A percentile compares a stretch with the other conserved stretches of the same genome.
These are phyloP conservation scores for Andrena dorsata DNA, from an alignment of 2,888 invertebrate species.

Conservation along the genomic window DNA sequence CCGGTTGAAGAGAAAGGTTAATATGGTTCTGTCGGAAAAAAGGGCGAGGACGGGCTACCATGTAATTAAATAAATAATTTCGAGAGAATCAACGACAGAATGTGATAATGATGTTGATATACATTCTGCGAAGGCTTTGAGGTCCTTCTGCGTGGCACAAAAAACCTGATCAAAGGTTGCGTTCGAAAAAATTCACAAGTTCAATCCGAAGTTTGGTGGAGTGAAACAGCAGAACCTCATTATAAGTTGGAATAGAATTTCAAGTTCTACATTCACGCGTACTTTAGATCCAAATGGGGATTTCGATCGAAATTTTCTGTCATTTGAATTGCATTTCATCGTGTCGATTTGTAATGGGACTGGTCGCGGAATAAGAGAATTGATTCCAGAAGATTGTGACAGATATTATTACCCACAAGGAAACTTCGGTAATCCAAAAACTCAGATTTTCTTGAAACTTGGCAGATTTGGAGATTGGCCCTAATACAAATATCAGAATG, in stretches of 20 bases:
- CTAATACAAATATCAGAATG: no score
- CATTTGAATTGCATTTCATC: background rate
- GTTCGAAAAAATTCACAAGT: slow-evolving; percentile 10
- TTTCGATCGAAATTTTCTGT: background rate
- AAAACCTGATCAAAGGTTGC: slow-evolving; percentile 4
- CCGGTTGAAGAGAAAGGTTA: background rate
- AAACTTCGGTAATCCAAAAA: no score
- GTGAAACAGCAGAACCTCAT: slow-evolving; percentile 35
- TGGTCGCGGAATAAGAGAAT: background rate
- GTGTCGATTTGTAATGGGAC: background rate
- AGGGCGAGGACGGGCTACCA: background rate
- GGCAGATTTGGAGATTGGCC: no score
- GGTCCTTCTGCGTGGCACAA: slow-evolving; percentile 1
- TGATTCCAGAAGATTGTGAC: background rate
- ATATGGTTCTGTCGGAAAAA: background rate
- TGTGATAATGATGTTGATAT: background rate
- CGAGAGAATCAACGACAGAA: background rate
- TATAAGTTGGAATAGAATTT: slow-evolving; percentile 49
- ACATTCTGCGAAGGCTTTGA: background rate
- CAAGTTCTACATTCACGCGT: background rate
- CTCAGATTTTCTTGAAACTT: no score
- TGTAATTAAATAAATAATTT: background rate
- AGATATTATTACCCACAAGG: background rate
- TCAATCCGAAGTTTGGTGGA: slow-evolving; percentile 20
- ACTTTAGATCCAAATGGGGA: background rate